These are phyloP conservation scores for Mola mola DNA, from an alignment of 2,113 vertebrate species.

Conservation along the genomic window DNA sequence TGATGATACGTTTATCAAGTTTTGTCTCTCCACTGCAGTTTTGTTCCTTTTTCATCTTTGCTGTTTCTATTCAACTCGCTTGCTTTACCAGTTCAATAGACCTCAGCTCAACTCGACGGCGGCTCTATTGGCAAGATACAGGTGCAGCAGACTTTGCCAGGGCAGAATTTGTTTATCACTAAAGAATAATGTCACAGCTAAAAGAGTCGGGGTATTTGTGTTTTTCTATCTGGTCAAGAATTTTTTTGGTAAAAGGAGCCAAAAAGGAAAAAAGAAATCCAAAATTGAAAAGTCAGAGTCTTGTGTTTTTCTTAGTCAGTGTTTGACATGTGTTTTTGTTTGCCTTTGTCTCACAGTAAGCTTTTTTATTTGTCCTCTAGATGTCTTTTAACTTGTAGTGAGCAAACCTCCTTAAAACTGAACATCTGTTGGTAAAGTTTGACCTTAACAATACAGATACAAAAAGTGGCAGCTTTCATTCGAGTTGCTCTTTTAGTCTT, in stretches of 20 bases:
- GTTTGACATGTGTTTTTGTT: too few species aligned
- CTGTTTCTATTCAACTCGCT: constrained; percentile 12
- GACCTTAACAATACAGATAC: too few species aligned
- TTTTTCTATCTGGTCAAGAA: constrained; percentile 4
- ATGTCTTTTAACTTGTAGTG: too few species aligned
- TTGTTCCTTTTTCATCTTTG: background rate
- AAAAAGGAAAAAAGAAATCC: background rate
- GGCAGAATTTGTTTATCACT: background rate
- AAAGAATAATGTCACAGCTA: constrained; percentile 21
- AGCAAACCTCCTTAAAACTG: too few species aligned
- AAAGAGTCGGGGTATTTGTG: constrained; percentile 27
- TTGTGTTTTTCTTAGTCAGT: too few species aligned
- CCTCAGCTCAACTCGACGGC: constrained; percentile 20
- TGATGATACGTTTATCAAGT: constrained; percentile 14
- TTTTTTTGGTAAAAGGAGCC: background rate
- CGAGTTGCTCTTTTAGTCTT: too few species aligned
- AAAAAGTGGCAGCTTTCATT: too few species aligned
- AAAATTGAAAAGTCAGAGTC: background rate
- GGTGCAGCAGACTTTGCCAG: constrained; percentile 11
- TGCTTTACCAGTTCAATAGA: constrained; percentile 37
- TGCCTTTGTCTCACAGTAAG: too few species aligned
- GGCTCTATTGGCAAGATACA: constrained; percentile 35
- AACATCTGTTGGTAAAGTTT: too few species aligned
- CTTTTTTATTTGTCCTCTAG: too few species aligned
- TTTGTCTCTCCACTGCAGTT: background rate